Percentiles rank a stretch among this genome's conserved stretches.
Conservation (phyloP, 2,797 vertebrate species). For the Tachyglossus aculeatus region DNA sequence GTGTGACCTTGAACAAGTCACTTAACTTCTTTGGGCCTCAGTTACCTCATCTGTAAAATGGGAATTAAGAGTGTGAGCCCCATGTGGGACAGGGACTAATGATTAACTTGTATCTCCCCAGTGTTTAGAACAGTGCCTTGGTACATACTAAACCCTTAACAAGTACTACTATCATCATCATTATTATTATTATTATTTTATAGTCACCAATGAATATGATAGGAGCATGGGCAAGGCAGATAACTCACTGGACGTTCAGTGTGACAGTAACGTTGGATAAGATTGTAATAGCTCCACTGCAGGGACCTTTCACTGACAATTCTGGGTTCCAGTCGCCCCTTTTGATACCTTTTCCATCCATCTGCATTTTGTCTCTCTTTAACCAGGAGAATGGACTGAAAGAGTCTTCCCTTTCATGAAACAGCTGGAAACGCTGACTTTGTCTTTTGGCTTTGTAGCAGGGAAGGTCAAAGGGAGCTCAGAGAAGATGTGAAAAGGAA, state of each 20-base stretch:
- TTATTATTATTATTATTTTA: too few relatives aligned
- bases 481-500: not conserved
- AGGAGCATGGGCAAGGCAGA: too few relatives aligned
- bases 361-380: conserved; percentile 12
- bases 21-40: too few relatives aligned
- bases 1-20: too few relatives aligned
- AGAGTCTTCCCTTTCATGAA: not conserved
- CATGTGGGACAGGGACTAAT: too few relatives aligned
- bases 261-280: not conserved
- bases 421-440: not conserved
- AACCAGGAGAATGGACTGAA: conserved; percentile 33
- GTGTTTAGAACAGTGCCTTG: too few relatives aligned
- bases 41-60: too few relatives aligned
- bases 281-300: not conserved
- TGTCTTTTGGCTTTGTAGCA: not conserved
- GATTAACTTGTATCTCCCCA: too few relatives aligned
- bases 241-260: accelerated
- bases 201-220: too few relatives aligned
- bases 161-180: too few relatives aligned
- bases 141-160: too few relatives aligned
- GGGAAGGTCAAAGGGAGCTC: conserved; percentile 31
- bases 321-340: conserved; percentile 16
- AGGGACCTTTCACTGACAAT: not conserved
- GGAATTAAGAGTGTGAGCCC: too few relatives aligned
- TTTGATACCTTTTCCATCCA: not conserved